phyloP scores from a whole-genome alignment of 2,113 vertebrate genomes.

The Lampris incognitus region DNA sequence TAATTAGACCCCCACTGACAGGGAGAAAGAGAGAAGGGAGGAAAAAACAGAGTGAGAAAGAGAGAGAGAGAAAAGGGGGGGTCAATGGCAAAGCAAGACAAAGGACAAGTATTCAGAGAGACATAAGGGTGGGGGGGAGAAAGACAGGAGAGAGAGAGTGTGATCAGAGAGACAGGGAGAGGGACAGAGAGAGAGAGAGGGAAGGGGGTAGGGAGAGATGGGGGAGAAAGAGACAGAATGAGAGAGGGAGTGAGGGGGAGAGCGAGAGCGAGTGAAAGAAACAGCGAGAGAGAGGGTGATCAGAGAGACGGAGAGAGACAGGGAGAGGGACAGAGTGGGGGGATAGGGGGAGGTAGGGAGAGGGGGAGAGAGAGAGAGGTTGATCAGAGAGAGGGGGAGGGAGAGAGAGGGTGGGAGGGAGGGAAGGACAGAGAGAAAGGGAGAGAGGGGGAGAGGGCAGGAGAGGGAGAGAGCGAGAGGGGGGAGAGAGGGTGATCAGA shows the following conservation, averaged over 20 bases:
- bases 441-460: background rate
- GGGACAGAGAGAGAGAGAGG: background rate
- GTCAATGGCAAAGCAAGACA: background rate
- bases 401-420: background rate
- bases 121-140: background rate
- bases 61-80: background rate
- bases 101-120: background rate
- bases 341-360: background rate
- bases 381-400: background rate
- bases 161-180: constrained; percentile 1
- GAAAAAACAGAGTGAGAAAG: background rate
- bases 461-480: too few relatives aligned
- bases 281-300: too few relatives aligned
- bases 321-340: background rate
- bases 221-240: background rate
- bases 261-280: background rate
- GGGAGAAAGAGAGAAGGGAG: constrained; percentile 2
- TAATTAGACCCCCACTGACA: constrained; percentile 56
- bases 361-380: too few relatives aligned
- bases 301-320: background rate
- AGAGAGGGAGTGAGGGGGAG: background rate
- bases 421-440: background rate
- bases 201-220: background rate
- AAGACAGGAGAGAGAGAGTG: constrained; percentile 4
- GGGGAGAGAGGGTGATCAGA: too few relatives aligned